Conservation (phyloP, 2,888 invertebrate species). For the Dione juno region DNA sequence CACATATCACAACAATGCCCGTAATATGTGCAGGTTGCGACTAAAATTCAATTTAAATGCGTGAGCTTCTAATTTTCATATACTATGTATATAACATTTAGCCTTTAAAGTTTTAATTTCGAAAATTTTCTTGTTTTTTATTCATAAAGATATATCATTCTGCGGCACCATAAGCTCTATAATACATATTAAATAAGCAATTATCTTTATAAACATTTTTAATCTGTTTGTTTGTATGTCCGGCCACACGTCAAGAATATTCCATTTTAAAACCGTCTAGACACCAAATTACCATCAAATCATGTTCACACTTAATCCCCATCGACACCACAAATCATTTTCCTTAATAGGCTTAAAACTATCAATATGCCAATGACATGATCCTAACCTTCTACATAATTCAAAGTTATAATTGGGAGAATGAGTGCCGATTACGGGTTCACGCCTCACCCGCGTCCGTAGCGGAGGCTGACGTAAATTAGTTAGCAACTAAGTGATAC, state of each 20-base stretch:
- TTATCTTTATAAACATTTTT: too few species aligned
- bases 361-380: constrained; percentile 1
- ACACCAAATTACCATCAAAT: background rate
- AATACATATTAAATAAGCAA: too few species aligned
- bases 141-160: too few species aligned
- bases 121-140: too few species aligned
- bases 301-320: background rate
- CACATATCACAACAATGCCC: constrained; percentile 8
- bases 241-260: too few species aligned
- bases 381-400: constrained; percentile 49
- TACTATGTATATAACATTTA: too few species aligned
- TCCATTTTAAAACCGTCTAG: too few species aligned
- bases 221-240: too few species aligned
- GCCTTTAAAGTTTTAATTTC: too few species aligned
- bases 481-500: constrained; percentile 74
- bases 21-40: background rate
- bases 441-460: constrained; percentile 54
- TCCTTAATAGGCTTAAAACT: background rate
- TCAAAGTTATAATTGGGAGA: constrained; percentile 71
- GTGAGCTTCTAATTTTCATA: too few species aligned
- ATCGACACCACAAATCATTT: background rate
- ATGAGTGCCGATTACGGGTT: constrained; percentile 66
- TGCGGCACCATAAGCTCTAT: too few species aligned
- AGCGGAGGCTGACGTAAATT: constrained; percentile 64
- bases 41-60: constrained; percentile 32